Evolutionary conservation across 1,140 invertebrate species (phyloP).

Genomic region (Solen grandis): DNA sequence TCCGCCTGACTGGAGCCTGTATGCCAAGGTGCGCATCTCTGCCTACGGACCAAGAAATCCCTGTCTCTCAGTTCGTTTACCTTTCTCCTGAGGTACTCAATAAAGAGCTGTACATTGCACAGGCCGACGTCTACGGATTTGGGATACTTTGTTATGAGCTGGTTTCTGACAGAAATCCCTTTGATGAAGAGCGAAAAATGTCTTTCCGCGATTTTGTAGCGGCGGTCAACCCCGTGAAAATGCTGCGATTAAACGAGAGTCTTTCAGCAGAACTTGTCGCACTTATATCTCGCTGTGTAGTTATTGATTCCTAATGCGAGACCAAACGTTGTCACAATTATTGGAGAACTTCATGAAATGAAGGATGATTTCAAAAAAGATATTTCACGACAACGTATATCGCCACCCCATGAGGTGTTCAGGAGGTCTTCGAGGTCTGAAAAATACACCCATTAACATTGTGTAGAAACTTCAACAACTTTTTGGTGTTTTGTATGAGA

Average conservation of each 20-base stretch:
- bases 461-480: too few relatives aligned
- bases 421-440: too few relatives aligned
- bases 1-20: constrained; percentile 38
- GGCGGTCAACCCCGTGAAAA: neutral
- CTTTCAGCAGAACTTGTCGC: neutral
- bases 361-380: neutral
- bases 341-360: neutral
- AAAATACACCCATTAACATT: too few relatives aligned
- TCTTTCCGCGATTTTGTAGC: constrained; percentile 15
- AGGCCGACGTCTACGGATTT: constrained; percentile 31
- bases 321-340: neutral
- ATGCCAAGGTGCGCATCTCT: constrained; percentile 29
- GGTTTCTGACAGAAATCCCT: neutral
- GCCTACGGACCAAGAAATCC: constrained; percentile 17
- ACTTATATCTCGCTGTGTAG: neutral
- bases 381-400: too few relatives aligned
- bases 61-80: constrained; percentile 16
- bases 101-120: constrained; percentile 20
- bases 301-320: neutral
- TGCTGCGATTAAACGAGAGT: neutral
- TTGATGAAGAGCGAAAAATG: neutral
- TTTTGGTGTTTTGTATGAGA: too few relatives aligned
- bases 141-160: constrained; percentile 34
- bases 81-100: constrained; percentile 36
- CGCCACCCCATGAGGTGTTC: too few relatives aligned